phyloP scores from a whole-genome alignment of 1,140 invertebrate genomes.

The Megathymus violae region DNA sequence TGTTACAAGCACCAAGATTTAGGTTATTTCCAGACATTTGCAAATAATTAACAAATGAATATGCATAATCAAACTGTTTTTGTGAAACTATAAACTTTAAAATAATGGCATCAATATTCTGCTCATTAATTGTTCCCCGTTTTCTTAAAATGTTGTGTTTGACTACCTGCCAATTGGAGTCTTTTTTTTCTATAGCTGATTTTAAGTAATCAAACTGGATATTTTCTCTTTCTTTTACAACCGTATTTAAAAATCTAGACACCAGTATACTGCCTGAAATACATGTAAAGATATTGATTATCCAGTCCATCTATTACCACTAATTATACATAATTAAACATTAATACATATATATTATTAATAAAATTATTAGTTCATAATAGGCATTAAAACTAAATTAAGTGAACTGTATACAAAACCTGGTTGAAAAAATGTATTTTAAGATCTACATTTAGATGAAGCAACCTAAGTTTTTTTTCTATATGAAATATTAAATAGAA shows the following conservation, averaged over 20 bases:
- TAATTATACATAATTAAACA: too few species aligned
- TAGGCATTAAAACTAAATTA: too few species aligned
- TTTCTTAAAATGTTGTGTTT: conserved; percentile 60
- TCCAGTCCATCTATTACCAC: too few species aligned
- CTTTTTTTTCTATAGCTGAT: conserved; percentile 40
- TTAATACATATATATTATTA: too few species aligned
- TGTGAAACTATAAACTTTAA: conserved; percentile 76
- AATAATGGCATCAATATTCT: conserved; percentile 85
- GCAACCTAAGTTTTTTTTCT: too few species aligned
- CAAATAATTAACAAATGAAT: conserved; percentile 85
- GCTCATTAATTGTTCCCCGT: conserved; percentile 65
- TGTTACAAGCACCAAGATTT: conserved; percentile 83
- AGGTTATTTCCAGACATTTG: conserved; percentile 71
- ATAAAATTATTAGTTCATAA: too few species aligned
- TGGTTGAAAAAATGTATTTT: too few species aligned
- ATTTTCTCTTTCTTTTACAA: conserved; percentile 27
- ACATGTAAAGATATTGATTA: not conserved
- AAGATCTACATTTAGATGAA: too few species aligned
- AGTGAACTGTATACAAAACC: too few species aligned
- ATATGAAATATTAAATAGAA: too few species aligned
- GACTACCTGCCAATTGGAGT: conserved; percentile 59
- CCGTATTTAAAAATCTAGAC: conserved; percentile 32
- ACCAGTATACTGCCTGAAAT: conserved; percentile 32
- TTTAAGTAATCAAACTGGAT: conserved; percentile 60
- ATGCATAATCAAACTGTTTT: conserved; percentile 78